phyloP scores from a whole-genome alignment of 2,113 vertebrate species.

The Anas platyrhynchos region DNA sequence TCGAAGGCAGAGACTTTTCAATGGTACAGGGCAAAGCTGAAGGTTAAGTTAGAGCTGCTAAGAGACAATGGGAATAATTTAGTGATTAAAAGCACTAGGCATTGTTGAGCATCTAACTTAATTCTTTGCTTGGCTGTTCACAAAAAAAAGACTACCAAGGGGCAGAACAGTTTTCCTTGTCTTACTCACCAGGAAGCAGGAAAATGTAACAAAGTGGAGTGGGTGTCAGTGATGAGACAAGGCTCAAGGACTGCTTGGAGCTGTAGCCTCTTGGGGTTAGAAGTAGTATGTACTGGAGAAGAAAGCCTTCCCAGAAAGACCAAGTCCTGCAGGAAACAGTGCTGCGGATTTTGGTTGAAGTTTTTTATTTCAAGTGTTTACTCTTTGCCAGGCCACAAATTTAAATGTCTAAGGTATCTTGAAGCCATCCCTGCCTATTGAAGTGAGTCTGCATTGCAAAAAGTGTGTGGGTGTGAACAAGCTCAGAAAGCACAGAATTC shows the following conservation, averaged over 20 bases:
- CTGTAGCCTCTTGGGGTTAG: background rate
- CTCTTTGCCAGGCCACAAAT: background rate
- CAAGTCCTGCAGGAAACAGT: background rate
- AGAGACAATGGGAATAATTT: background rate
- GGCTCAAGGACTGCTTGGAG: background rate
- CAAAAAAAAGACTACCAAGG: background rate
- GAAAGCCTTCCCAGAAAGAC: background rate
- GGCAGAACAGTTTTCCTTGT: background rate
- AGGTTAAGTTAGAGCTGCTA: background rate
- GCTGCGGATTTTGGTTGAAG: background rate
- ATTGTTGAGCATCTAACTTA: slow-evolving; percentile 15
- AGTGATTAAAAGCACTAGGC: background rate
- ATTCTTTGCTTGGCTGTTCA: background rate
- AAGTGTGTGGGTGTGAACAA: background rate
- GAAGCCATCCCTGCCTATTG: background rate
- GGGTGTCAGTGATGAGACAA: background rate
- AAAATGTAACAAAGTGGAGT: background rate
- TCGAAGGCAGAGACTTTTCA: background rate
- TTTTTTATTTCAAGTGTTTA: background rate
- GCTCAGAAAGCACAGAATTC: background rate
- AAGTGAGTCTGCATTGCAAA: background rate
- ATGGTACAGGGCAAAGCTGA: background rate
- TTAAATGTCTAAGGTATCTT: background rate
- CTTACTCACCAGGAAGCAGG: background rate
- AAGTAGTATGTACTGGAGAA: background rate